Base-by-base conservation (phyloP, 2,888 invertebrate genomes). In the Harpalus rubripes region DNA sequence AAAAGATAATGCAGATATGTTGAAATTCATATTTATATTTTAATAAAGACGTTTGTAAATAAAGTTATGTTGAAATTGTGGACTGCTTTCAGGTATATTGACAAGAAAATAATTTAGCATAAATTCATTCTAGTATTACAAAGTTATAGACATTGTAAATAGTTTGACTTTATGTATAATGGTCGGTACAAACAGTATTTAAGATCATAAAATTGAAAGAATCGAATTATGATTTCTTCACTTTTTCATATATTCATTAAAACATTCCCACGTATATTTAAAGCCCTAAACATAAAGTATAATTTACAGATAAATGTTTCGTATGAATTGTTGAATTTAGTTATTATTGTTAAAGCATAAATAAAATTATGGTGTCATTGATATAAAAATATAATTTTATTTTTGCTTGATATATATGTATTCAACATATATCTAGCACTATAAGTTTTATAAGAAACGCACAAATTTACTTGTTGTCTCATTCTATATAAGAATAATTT, bases 331-430 rank as follows among this genome's bases (percentile, higher is more conserved):
- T 52, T 52, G 12, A 72, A 72, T 72, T 72, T 44, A 72, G 44
- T 72, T 72, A 72, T 16, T 72, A 72, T 18, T 72, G 72, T 72
- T 72, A 41, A 72, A 16, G 41, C 72, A 44, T 72, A 15, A 72
- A 72, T 72, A 72, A 72, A 72, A 72, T 72, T 41, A 72, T 72
- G 44, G 44, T 52, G 44, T 52, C 44, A 52, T 52, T 52, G 12
- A 52, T 52, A 12, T 10, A 52, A 52, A 52, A 5, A 32, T 32
- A 52, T 52, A 52, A 52, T 52, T 52, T 52, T 52, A 52, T 52
- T 52, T 52, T 52, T 52, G 44, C 44, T 52, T 52, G 44, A 12
- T 52, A 52, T 52, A 52, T 52, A 52, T 52, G 44, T 52, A 52
- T 52, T 52, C 44, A 52, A 10, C 44, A 52, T 52, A 52, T 52